Evolutionary conservation across 2,888 invertebrate genomes (phyloP), one percentile per base, ranked within the genome.

Genomic region (Cetonia aurata): DNA sequence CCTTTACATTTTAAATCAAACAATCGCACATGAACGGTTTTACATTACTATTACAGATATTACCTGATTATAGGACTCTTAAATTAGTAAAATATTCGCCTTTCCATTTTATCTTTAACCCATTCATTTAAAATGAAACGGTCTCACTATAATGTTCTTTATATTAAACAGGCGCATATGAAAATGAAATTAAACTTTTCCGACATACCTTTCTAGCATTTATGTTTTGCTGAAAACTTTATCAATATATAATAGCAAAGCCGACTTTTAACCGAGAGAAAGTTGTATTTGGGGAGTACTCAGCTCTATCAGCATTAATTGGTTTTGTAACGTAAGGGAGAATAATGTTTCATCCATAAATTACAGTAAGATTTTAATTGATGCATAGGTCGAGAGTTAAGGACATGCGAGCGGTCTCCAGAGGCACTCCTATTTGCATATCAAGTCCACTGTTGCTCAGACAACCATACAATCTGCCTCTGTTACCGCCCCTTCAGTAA

Each of bases 401-500:
- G 74, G 72, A 71, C 70, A 69, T 62, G 69, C 50, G 72, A 69
- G 69, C 65, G 69, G 72, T 74, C 74, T 74, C 74, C 37, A 42
- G 73, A 71, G 72, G 69, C 68, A 68, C 67, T 71, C 72, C 67
- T 31, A 74, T 74, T 72, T 74, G 70, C 73, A 74, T 73, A 74
- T 73, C 72, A 71, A 70, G 71, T 72, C 37, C 17, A 65, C 50
- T 41, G 48, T 48, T 65, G 50, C 50, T 56, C 57, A 66, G 66
- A 44, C 56, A 44, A 67, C 70, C 70, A 57, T 53, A 44, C 71
- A 72, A 70, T 71, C 55, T 73, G 71, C 69, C 69, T 67, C 69
- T 72, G 72, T 71, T 59, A 57, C 60, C 66, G 67, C 71, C 70
- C 72, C 71, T 71, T 73, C 53, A 52, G 70, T 68, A 70, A 70